A percentile compares a stretch with the other conserved stretches of the same genome.
Evolutionary conservation across 1,140 invertebrate species (phyloP).

Genomic region (Rhyzopertha dominica): DNA sequence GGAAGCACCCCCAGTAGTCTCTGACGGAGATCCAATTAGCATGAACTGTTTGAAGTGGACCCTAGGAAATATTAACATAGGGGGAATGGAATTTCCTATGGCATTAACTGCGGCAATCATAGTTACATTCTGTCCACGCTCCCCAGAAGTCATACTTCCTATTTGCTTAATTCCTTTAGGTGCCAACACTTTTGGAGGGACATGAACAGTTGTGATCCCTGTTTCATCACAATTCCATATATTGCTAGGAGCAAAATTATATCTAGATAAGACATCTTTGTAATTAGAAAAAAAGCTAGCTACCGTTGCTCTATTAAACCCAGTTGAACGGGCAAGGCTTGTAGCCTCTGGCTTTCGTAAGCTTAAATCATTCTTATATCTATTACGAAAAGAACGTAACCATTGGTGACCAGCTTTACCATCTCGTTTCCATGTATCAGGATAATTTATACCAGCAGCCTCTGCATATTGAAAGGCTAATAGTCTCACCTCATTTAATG

Average conservation of each 20-base stretch:
- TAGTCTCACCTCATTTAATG: constrained; percentile 12
- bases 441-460: constrained; percentile 12
- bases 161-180: constrained; percentile 15
- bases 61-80: constrained; percentile 24
- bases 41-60: constrained; percentile 40
- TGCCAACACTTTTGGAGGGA: constrained; percentile 13
- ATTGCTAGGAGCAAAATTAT: not conserved
- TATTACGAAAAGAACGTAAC: constrained; percentile 19
- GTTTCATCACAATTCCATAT: constrained; percentile 17
- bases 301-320: constrained; percentile 29
- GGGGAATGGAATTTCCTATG: constrained; percentile 11
- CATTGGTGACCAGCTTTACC: constrained; percentile 22
- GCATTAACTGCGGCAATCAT: constrained; percentile 12
- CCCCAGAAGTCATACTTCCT: constrained; percentile 9
- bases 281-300: constrained; percentile 25
- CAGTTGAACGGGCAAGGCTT: constrained; percentile 23
- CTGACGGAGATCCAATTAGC: constrained; percentile 26
- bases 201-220: constrained; percentile 13
- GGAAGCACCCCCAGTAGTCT: constrained; percentile 44
- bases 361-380: constrained; percentile 21
- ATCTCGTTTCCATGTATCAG: constrained; percentile 4
- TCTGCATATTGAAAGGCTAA: constrained; percentile 22
- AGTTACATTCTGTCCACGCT: constrained; percentile 6
- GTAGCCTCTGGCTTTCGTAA: constrained; percentile 31
- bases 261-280: not conserved